These are phyloP conservation scores for Drosophila parvula DNA, from an alignment of 1,140 invertebrate species.

Conservation along the genomic window DNA sequence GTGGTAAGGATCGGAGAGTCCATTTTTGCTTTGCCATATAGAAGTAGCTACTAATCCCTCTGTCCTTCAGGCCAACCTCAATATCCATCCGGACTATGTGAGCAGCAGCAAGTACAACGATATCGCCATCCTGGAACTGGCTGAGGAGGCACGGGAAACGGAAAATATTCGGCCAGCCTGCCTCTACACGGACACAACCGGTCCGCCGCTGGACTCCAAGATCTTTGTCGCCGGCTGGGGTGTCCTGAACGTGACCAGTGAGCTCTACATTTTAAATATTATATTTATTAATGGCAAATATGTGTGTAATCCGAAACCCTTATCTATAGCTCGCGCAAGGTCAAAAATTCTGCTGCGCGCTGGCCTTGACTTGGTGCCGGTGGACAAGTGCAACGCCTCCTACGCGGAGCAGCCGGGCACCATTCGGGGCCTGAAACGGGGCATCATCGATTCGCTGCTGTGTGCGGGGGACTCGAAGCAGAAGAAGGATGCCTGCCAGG, in stretches of 20 bases:
- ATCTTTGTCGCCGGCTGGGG: conserved; percentile 76
- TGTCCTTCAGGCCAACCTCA: conserved; percentile 24
- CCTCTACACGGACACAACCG: conserved; percentile 46
- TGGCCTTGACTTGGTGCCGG: conserved; percentile 45
- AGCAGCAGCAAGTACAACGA: conserved; percentile 70
- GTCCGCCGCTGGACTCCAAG: conserved; percentile 42
- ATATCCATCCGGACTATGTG: conserved; percentile 65
- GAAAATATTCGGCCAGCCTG: conserved; percentile 57
- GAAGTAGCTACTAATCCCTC: neutral
- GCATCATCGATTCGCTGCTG: conserved; percentile 82
- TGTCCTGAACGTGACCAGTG: conserved; percentile 61
- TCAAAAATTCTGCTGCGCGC: conserved; percentile 72
- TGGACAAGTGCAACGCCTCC: conserved; percentile 50
- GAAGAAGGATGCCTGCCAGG: conserved; percentile 38
- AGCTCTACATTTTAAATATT: neutral
- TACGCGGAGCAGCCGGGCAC: conserved; percentile 28
- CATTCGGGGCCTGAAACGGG: conserved; percentile 32
- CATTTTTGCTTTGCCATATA: too few relatives aligned
- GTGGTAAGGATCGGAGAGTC: conserved; percentile 31
- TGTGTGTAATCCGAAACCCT: too few relatives aligned
- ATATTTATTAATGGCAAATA: neutral
- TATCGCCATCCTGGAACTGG: conserved; percentile 71
- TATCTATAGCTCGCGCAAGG: conserved; percentile 30
- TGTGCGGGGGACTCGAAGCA: conserved; percentile 86
- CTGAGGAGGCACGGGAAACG: conserved; percentile 25